Percentiles rank a stretch among this genome's conserved stretches.
Conservation (phyloP, 2,113 vertebrate species). For the Cyprinodon tularosa region DNA sequence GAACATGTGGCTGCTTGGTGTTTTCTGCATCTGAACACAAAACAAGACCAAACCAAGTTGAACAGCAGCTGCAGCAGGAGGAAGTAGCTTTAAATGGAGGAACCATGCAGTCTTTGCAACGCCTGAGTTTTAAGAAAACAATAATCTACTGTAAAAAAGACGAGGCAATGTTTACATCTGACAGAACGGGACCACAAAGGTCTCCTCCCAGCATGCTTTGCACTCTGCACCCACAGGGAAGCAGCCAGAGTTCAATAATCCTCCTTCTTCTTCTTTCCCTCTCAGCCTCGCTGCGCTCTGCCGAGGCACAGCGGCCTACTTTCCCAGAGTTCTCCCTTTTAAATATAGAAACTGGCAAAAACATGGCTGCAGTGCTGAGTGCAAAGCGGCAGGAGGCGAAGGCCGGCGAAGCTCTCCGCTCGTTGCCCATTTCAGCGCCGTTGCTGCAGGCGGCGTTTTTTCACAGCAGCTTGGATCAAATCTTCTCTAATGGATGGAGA, state of each 20-base stretch:
- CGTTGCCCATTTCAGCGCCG: too few species aligned
- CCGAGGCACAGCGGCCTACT: constrained; percentile 69
- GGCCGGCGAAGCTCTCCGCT: too few species aligned
- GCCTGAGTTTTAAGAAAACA: neutral
- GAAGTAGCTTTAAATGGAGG: too few species aligned
- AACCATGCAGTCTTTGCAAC: neutral
- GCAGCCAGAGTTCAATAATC: constrained; percentile 47
- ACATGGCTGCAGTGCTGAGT: neutral
- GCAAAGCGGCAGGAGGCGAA: neutral
- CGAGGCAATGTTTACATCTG: neutral
- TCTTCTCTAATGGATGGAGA: neutral
- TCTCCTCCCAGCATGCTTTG: constrained; percentile 71
- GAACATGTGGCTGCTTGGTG: neutral
- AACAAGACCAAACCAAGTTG: neutral
- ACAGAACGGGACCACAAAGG: constrained; percentile 16
- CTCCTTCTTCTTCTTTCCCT: constrained; percentile 39
- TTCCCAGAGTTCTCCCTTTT: constrained; percentile 61
- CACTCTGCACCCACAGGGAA: constrained; percentile 60
- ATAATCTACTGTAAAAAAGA: neutral
- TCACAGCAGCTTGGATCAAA: neutral
- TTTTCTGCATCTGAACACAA: neutral
- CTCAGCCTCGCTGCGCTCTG: constrained; percentile 20
- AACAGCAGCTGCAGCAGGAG: neutral
- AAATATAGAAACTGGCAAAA: constrained; percentile 46
- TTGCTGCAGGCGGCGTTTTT: too few species aligned